Percentiles rank a stretch among this genome's conserved stretches.
Conservation (phyloP, 2,888 invertebrate genomes). For the Aleiodes testaceus region DNA sequence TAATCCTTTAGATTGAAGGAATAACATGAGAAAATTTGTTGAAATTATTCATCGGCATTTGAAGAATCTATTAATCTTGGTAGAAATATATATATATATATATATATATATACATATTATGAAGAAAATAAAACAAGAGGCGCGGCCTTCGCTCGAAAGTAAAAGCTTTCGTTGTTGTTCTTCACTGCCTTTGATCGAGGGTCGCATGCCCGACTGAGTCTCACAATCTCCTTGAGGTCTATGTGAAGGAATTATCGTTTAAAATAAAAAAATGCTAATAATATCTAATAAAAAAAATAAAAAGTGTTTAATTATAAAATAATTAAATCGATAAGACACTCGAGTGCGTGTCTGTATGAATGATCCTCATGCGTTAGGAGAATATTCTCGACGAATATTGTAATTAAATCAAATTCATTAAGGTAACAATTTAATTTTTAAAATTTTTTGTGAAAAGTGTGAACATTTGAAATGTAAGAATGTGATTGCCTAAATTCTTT, state of each 20-base stretch:
- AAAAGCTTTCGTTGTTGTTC: slow-evolving; percentile 59
- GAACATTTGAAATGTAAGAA: neutral
- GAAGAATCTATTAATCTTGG: no score
- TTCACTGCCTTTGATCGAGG: slow-evolving; percentile 65
- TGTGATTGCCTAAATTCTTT: neutral
- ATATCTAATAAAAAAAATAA: slow-evolving; percentile 34
- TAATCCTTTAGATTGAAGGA: neutral
- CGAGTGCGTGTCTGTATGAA: slow-evolving; percentile 5
- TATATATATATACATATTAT: no score
- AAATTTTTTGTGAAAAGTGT: neutral
- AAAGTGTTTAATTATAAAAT: slow-evolving; percentile 49
- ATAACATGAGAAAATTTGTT: neutral
- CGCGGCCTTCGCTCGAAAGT: slow-evolving; percentile 61
- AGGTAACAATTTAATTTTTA: neutral
- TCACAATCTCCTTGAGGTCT: slow-evolving; percentile 31
- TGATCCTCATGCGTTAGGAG: neutral
- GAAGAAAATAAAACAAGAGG: slow-evolving; percentile 35
- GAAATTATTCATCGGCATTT: no score
- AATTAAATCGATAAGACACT: slow-evolving; percentile 26
- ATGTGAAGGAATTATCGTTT: slow-evolving; percentile 14
- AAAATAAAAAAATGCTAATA: slow-evolving; percentile 44
- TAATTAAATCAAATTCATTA: neutral
- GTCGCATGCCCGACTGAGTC: slow-evolving; percentile 51
- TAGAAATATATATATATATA: no score
- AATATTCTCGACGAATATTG: slow-evolving; percentile 11